Conservation (phyloP, 2,113 vertebrate genomes). For the Murina feae region DNA sequence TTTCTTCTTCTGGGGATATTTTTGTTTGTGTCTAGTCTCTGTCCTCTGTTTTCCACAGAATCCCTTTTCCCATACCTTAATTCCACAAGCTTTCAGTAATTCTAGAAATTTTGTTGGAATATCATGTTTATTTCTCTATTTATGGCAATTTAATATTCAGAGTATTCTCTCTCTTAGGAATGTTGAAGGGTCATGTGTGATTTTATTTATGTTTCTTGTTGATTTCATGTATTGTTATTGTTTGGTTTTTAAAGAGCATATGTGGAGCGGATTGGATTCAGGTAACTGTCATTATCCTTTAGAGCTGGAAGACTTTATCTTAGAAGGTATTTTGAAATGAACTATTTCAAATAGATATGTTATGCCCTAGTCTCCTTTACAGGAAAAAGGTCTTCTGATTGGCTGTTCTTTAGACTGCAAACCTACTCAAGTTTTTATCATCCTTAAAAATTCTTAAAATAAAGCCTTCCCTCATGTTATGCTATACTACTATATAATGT, state of each 20-base stretch:
- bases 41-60: not conserved
- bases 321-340: constrained; percentile 1
- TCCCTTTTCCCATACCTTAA: not conserved
- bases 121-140: not conserved
- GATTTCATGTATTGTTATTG: not conserved
- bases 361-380: not conserved
- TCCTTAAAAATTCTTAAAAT: not conserved
- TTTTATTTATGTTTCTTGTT: not conserved
- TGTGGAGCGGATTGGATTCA: not conserved
- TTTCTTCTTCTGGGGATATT: not conserved
- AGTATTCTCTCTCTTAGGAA: not conserved
- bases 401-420: not conserved
- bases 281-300: not conserved
- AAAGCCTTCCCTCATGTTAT: not conserved
- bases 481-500: not conserved
- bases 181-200: not conserved
- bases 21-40: not conserved
- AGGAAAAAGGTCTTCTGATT: not conserved
- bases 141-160: not conserved
- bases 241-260: not conserved
- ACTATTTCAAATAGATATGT: not conserved
- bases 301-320: not conserved
- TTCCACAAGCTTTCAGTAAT: not conserved
- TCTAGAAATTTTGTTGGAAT: not conserved
- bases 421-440: not conserved